Conservation (phyloP, 1,140 invertebrate species). For the Megathymus violae region DNA sequence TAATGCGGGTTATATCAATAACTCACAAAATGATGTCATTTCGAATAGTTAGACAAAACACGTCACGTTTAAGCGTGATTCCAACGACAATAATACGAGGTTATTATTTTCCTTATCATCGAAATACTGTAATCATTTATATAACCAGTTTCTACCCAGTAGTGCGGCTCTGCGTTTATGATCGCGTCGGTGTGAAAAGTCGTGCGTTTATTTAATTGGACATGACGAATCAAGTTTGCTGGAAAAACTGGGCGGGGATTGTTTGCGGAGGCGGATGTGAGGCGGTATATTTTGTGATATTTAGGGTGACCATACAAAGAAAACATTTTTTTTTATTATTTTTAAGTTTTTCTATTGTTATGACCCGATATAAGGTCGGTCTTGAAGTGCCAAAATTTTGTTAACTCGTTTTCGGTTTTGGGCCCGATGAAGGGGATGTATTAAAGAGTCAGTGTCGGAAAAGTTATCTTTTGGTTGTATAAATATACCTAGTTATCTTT, state of each 20-base stretch:
- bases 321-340: no score
- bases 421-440: no score
- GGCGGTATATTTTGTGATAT: conserved; percentile 37
- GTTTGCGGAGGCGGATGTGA: conserved; percentile 61
- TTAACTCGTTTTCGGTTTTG: no score
- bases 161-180: conserved; percentile 8
- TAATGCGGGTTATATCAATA: conserved; percentile 33
- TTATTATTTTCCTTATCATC: conserved; percentile 33
- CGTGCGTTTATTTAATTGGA: conserved; percentile 66
- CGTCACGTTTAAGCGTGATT: conserved; percentile 36
- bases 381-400: no score
- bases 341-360: no score
- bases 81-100: conserved; percentile 13
- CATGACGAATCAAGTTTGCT: conserved; percentile 67
- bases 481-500: no score
- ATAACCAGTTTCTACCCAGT: conserved; percentile 20
- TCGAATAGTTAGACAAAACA: conserved; percentile 30
- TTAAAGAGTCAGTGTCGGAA: no score
- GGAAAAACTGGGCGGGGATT: conserved; percentile 69
- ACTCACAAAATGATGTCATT: conserved; percentile 43
- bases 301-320: conserved; percentile 20
- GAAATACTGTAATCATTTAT: conserved; percentile 6
- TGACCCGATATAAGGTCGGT: no score
- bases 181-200: conserved; percentile 51
- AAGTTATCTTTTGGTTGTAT: no score